phyloP scores from a whole-genome alignment of 2,113 vertebrate species.

The Apus apus region DNA sequence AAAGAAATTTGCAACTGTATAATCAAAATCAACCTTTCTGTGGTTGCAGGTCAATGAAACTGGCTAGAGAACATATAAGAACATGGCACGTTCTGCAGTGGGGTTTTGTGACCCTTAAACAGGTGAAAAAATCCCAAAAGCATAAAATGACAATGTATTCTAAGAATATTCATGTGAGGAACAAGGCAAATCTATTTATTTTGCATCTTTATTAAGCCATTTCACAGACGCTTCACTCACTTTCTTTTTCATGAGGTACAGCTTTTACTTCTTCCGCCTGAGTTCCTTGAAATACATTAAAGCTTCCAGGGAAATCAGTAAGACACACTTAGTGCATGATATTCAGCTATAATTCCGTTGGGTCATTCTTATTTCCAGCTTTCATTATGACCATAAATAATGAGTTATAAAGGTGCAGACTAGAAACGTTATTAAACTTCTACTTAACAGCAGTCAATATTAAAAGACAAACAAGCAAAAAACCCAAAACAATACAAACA shows the following conservation, averaged over 20 bases:
- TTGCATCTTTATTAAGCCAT: not conserved
- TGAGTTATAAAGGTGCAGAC: not conserved
- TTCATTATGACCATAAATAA: not conserved
- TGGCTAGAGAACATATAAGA: not conserved
- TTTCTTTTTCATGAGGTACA: not conserved
- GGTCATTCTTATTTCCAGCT: not conserved
- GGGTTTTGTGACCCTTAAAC: not conserved
- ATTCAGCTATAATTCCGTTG: not conserved
- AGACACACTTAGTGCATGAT: not conserved
- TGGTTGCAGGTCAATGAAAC: not conserved
- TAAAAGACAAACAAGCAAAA: not conserved
- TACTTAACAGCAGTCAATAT: not conserved
- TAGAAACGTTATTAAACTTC: not conserved
- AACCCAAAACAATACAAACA: too few relatives aligned
- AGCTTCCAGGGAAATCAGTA: not conserved
- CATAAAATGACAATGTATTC: not conserved
- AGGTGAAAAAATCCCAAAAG: not conserved
- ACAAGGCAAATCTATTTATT: not conserved
- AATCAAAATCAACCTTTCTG: not conserved
- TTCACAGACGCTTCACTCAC: not conserved
- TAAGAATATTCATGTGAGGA: not conserved
- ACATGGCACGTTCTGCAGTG: not conserved
- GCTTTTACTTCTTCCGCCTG: not conserved
- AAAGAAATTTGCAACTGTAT: not conserved
- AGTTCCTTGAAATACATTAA: not conserved